phyloP scores from a whole-genome alignment of 1,140 invertebrate species.

The Aphis gossypii region DNA sequence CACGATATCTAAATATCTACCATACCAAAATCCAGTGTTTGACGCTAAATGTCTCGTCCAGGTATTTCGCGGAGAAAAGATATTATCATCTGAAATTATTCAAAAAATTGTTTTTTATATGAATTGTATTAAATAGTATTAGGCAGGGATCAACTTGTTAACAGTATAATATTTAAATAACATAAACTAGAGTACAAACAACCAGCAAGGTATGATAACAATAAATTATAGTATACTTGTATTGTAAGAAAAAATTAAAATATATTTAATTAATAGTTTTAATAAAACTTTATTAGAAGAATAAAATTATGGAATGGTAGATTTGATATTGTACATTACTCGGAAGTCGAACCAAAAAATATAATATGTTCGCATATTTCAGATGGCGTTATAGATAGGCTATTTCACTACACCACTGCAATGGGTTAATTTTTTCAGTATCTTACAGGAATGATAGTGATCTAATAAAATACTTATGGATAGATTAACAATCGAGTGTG shows the following conservation, averaged over 20 bases:
- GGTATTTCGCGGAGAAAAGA: too few species aligned
- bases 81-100: too few species aligned
- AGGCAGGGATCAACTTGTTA: too few species aligned
- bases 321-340: background rate
- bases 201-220: background rate
- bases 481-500: background rate
- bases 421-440: background rate
- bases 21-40: too few species aligned
- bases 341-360: too few species aligned
- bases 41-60: too few species aligned
- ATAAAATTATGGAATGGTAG: background rate
- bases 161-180: too few species aligned
- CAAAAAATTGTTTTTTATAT: too few species aligned
- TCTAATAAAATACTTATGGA: background rate
- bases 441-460: background rate
- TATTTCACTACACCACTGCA: background rate
- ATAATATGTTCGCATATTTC: background rate
- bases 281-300: background rate
- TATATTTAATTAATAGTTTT: background rate
- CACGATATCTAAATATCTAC: too few species aligned
- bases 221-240: background rate
- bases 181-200: too few species aligned
- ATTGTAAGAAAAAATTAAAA: background rate
- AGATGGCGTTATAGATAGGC: conserved; percentile 5
- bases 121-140: too few species aligned